Evolutionary conservation across 2,888 invertebrate species (phyloP).

Genomic region (Deroplatys truncata): DNA sequence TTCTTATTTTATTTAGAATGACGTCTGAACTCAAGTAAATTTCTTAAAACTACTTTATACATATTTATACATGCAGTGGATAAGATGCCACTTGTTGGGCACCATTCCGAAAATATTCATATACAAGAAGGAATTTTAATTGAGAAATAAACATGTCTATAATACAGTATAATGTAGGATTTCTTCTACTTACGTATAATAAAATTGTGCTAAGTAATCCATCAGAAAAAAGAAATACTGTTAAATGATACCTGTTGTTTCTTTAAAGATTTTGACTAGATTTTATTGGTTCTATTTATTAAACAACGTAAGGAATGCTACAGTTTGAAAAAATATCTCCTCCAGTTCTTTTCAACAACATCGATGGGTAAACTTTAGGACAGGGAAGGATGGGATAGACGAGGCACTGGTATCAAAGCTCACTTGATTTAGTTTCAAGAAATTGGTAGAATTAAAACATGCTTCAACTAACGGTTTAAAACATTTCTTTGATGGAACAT

Average conservation of each 20-base stretch:
- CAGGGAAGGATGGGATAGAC: not conserved
- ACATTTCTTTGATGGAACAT: not conserved
- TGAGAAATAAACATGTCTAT: not conserved
- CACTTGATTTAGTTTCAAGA: conserved; percentile 8
- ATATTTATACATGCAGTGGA: not conserved
- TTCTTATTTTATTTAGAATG: not conserved
- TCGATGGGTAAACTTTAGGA: not conserved
- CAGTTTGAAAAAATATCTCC: not conserved
- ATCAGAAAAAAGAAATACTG: not conserved
- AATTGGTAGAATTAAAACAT: not conserved
- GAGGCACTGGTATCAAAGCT: conserved; percentile 28
- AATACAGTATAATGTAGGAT: not conserved
- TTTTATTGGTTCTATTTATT: not conserved
- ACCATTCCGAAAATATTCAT: conserved; percentile 1
- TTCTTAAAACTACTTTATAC: not conserved
- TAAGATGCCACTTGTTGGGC: not conserved
- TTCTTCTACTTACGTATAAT: not conserved
- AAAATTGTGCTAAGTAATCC: not conserved
- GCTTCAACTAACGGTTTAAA: not conserved
- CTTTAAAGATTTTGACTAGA: not conserved
- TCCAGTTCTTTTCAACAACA: not conserved
- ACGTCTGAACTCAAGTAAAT: not conserved
- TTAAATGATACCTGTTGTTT: not conserved
- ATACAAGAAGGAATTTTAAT: not conserved
- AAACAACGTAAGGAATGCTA: not conserved